Evolutionary conservation across 2,888 invertebrate genomes (phyloP).

Genomic region (Eurytoma californica): DNA sequence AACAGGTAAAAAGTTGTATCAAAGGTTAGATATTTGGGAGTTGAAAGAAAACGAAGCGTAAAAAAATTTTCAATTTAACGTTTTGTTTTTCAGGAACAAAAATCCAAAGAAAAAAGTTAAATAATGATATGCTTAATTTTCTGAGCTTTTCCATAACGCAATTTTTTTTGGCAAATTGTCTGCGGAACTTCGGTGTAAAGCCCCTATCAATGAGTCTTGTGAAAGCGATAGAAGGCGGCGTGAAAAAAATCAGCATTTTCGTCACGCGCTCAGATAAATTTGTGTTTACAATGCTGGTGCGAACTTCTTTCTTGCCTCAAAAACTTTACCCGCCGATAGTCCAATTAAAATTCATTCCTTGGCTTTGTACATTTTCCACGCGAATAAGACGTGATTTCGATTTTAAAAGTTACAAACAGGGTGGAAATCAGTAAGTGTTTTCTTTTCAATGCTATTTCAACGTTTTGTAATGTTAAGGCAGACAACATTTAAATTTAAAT

Average conservation of each 20-base stretch:
- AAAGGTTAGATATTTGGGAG: too few relatives aligned
- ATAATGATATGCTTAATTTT: too few relatives aligned
- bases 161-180: neutral
- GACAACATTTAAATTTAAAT: too few relatives aligned
- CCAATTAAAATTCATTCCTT: conserved; percentile 35
- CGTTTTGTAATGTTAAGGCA: too few relatives aligned
- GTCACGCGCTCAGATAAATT: conserved; percentile 59
- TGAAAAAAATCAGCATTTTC: conserved; percentile 54
- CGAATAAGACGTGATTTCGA: conserved; percentile 24
- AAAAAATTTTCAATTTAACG: too few relatives aligned
- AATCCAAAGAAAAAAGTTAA: too few relatives aligned
- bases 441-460: too few relatives aligned
- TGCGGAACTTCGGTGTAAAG: conserved; percentile 8
- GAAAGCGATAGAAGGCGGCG: neutral
- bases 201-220: conserved; percentile 11
- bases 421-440: neutral
- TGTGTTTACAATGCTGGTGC: conserved; percentile 57
- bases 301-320: conserved; percentile 5
- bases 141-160: neutral
- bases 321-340: neutral
- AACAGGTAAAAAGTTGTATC: too few relatives aligned
- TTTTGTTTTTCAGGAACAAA: too few relatives aligned
- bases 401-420: conserved; percentile 11
- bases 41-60: too few relatives aligned
- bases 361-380: conserved; percentile 1